These are phyloP conservation scores for Eulacestoma nigropectus DNA, from an alignment of 2,113 vertebrate genomes.

Conservation along the genomic window DNA sequence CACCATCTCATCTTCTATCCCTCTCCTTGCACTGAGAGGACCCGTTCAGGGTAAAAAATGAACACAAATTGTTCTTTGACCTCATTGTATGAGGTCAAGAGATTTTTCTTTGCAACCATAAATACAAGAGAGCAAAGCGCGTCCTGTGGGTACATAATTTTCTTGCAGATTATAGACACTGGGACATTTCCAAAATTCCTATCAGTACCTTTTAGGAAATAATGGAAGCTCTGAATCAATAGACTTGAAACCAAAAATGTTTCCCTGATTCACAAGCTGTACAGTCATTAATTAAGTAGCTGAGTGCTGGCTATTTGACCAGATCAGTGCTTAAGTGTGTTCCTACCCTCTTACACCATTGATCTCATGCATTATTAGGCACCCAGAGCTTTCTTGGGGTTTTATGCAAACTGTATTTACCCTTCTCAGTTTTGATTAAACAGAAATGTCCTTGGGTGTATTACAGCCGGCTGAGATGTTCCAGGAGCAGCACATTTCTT, in stretches of 20 bases:
- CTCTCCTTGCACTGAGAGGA: neutral
- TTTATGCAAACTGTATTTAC: conserved; percentile 11
- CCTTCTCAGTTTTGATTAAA: neutral
- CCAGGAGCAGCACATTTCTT: neutral
- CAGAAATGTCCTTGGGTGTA: neutral
- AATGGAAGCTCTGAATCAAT: conserved; percentile 48
- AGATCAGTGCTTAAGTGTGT: neutral
- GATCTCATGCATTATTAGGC: conserved; percentile 8
- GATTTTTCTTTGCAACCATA: neutral
- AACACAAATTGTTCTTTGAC: neutral
- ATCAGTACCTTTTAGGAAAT: conserved; percentile 14
- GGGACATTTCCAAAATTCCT: neutral
- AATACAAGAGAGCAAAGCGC: neutral
- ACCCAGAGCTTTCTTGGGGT: neutral
- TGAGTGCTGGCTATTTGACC: neutral
- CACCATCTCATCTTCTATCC: neutral
- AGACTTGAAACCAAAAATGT: neutral
- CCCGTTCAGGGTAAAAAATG: neutral
- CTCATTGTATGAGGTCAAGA: neutral
- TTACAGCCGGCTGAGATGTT: neutral
- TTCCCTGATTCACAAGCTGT: conserved; percentile 31
- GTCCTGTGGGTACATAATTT: neutral
- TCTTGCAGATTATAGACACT: neutral
- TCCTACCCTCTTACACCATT: neutral
- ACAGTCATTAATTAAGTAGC: conserved; percentile 32